Evolutionary conservation across 2,113 vertebrate genomes (phyloP).

Genomic region (Scatophagus argus): DNA sequence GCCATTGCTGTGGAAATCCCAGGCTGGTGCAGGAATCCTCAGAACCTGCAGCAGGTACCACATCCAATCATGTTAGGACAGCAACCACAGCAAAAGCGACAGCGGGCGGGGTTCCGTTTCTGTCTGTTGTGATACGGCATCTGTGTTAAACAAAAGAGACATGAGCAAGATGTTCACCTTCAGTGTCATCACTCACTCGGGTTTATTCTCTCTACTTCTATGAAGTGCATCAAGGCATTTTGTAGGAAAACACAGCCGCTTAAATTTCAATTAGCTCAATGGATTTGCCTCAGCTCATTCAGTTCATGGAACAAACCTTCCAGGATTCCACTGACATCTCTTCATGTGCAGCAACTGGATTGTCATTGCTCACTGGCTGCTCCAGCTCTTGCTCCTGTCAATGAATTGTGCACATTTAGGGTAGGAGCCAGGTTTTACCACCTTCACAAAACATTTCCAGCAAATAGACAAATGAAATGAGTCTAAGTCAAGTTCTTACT

Average conservation of each 20-base stretch:
- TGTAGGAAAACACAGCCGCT: neutral
- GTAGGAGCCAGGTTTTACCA: neutral
- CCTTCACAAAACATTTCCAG: neutral
- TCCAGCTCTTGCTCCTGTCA: neutral
- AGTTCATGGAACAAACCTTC: neutral
- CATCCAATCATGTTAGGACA: neutral
- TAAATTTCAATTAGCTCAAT: neutral
- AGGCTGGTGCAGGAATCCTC: neutral
- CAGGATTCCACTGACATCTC: neutral
- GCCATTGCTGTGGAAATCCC: neutral
- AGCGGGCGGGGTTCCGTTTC: neutral
- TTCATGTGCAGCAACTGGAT: too few species aligned
- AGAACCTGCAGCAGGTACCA: neutral
- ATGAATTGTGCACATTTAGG: neutral
- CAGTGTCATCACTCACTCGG: neutral
- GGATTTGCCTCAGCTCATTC: neutral
- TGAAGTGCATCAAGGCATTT: neutral
- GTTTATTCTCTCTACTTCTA: neutral
- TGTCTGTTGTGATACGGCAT: neutral
- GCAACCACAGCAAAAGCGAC: neutral
- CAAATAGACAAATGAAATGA: neutral
- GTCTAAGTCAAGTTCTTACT: slow-evolving; percentile 52
- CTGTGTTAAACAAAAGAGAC: neutral
- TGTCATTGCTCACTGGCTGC: neutral
- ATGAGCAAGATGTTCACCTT: neutral